These are phyloP conservation scores for Montifringilla adamsi DNA, from an alignment of 2,113 vertebrate species.

Conservation along the genomic window DNA sequence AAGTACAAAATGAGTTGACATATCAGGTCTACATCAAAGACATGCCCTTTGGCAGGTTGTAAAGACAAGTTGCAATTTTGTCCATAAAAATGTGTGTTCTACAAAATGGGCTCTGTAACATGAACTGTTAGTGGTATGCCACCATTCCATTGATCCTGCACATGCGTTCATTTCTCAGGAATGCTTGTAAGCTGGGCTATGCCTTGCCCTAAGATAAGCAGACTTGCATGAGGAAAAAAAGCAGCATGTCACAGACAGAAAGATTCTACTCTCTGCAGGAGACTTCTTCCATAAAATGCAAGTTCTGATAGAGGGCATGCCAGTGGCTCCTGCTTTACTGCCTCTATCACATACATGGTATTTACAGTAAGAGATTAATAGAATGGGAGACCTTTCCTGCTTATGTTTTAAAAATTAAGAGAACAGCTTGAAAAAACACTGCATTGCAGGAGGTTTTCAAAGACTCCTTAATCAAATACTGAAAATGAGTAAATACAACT, in stretches of 20 bases:
- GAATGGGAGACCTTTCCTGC: background rate
- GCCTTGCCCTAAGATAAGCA: conserved; percentile 57
- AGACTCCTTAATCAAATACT: conserved; percentile 8
- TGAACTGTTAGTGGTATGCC: conserved; percentile 58
- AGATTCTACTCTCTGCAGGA: conserved; percentile 3
- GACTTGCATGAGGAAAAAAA: background rate
- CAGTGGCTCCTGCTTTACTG: background rate
- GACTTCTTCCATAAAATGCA: background rate
- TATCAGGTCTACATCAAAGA: background rate
- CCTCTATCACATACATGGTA: background rate
- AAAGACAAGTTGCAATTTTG: conserved; percentile 43
- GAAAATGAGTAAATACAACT: background rate
- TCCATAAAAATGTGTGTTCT: conserved; percentile 18
- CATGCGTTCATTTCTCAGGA: conserved; percentile 66
- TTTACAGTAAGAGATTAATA: background rate
- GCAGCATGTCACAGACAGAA: background rate
- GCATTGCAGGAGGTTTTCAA: background rate
- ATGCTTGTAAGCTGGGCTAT: conserved; percentile 53
- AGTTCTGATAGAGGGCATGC: background rate
- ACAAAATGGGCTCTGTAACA: conserved; percentile 61
- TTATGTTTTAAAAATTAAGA: conserved; percentile 1
- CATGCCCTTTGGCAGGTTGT: conserved; percentile 6
- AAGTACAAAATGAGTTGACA: background rate
- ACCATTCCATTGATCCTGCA: conserved; percentile 57
- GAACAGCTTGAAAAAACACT: background rate